Percentiles rank a stretch among this genome's conserved stretches.
Conservation (phyloP, 2,888 invertebrate genomes). For the Drosophila conformis region DNA sequence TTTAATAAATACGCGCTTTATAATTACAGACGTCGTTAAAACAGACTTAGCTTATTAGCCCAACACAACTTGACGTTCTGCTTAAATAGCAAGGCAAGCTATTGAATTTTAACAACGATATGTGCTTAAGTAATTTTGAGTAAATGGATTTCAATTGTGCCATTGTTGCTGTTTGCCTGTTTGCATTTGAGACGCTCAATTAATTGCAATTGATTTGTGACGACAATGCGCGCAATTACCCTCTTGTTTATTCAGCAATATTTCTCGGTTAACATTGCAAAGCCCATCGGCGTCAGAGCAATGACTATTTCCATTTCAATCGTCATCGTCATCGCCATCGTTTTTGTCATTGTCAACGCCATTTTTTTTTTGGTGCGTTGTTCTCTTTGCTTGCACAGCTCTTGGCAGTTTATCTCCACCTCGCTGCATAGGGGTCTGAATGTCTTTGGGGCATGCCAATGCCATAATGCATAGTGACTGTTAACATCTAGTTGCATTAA, state of each 20-base stretch:
- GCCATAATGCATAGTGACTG: slow-evolving; percentile 28
- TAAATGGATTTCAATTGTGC: slow-evolving; percentile 1
- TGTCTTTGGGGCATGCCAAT: slow-evolving; percentile 22
- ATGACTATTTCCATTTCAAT: slow-evolving; percentile 25
- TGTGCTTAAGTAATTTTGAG: neutral
- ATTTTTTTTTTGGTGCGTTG: slow-evolving; percentile 35
- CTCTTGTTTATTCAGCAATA: slow-evolving; percentile 45
- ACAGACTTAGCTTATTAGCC: neutral
- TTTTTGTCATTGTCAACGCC: slow-evolving; percentile 6
- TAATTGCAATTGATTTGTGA: slow-evolving; percentile 69
- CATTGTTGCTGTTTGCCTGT: neutral
- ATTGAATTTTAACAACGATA: neutral
- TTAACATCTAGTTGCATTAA: slow-evolving; percentile 29
- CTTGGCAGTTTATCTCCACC: slow-evolving; percentile 2
- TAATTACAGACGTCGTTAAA: neutral
- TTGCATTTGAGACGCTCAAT: slow-evolving; percentile 27
- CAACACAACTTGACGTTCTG: neutral
- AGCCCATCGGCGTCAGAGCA: slow-evolving; percentile 14
- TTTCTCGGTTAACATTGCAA: slow-evolving; percentile 21
- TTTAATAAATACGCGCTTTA: neutral
- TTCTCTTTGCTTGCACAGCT: slow-evolving; percentile 37
- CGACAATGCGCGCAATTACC: slow-evolving; percentile 43
- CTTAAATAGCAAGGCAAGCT: neutral
- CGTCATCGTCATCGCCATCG: slow-evolving; percentile 3
- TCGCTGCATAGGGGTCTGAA: neutral